A percentile compares a stretch with the other conserved stretches of the same genome.
phyloP scores from a whole-genome alignment of 1,140 invertebrate species.

The Araneus ventricosus region DNA sequence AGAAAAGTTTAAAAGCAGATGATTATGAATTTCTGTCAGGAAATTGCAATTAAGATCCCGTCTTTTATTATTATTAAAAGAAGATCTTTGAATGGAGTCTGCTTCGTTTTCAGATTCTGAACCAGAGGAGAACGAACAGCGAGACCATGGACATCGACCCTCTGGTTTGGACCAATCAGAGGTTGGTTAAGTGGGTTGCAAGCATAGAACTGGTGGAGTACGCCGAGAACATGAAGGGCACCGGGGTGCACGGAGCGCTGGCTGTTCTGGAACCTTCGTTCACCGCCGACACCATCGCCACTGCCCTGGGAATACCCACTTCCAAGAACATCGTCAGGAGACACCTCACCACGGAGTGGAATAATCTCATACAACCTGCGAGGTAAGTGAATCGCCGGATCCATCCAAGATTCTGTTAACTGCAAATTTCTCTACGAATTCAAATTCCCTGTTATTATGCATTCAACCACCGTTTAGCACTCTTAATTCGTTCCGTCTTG shows the following conservation, averaged over 20 bases:
- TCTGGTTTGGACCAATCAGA: slow-evolving; percentile 96
- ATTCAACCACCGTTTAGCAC: too few relatives aligned
- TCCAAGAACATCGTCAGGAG: slow-evolving; percentile 95
- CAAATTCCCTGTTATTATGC: too few relatives aligned
- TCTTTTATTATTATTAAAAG: too few relatives aligned
- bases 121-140: slow-evolving; percentile 91
- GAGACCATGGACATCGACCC: slow-evolving; percentile 93
- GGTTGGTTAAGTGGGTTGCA: slow-evolving; percentile 94
- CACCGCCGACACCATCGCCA: slow-evolving; percentile 95
- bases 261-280: slow-evolving; percentile 95
- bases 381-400: slow-evolving; percentile 84
- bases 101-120: slow-evolving; percentile 85
- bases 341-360: slow-evolving; percentile 93
- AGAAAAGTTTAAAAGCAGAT: too few relatives aligned
- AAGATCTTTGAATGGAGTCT: too few relatives aligned
- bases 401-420: too few relatives aligned
- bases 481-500: too few relatives aligned
- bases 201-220: slow-evolving; percentile 96
- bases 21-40: too few relatives aligned
- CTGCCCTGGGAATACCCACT: slow-evolving; percentile 93
- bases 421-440: too few relatives aligned
- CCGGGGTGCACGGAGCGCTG: slow-evolving; percentile 94
- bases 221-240: slow-evolving; percentile 96
- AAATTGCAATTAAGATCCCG: too few relatives aligned
- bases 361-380: slow-evolving; percentile 92